These are phyloP conservation scores for Spicauda simplicius DNA, from an alignment of 2,888 invertebrate genomes.

Conservation along the genomic window DNA sequence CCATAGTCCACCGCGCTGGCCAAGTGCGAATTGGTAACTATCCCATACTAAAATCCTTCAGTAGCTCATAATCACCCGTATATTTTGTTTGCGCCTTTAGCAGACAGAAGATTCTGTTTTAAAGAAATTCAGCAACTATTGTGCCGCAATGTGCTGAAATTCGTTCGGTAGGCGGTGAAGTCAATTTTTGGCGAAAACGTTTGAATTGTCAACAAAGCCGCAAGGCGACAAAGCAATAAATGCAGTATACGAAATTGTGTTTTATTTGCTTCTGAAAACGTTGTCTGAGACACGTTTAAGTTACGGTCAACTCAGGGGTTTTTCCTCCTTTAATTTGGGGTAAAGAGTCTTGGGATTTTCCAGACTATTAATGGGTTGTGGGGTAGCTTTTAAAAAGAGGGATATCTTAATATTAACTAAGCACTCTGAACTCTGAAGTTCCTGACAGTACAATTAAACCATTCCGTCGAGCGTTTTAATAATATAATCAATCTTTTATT, in stretches of 20 bases:
- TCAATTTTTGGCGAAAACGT: conserved; percentile 1
- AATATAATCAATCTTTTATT: too few species aligned
- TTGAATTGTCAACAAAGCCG: conserved; percentile 5
- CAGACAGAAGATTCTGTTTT: background rate
- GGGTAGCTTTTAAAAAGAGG: too few species aligned
- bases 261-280: background rate
- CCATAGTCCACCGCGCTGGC: too few species aligned
- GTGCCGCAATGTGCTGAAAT: background rate
- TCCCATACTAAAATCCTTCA: background rate
- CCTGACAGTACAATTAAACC: too few species aligned
- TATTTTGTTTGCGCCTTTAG: background rate
- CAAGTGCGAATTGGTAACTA: too few species aligned
- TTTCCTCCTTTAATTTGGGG: too few species aligned
- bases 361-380: too few species aligned
- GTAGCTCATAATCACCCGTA: background rate
- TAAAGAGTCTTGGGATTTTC: too few species aligned
- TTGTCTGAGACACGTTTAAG: background rate
- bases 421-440: too few species aligned
- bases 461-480: too few species aligned
- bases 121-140: background rate
- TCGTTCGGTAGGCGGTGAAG: background rate
- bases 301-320: background rate
- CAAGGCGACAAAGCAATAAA: background rate
- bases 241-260: background rate
- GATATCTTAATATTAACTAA: too few species aligned